Evolutionary conservation across 2,888 invertebrate species (phyloP), one percentile per base, ranked within the genome.

Genomic region (Petrolisthes cinctipes): DNA sequence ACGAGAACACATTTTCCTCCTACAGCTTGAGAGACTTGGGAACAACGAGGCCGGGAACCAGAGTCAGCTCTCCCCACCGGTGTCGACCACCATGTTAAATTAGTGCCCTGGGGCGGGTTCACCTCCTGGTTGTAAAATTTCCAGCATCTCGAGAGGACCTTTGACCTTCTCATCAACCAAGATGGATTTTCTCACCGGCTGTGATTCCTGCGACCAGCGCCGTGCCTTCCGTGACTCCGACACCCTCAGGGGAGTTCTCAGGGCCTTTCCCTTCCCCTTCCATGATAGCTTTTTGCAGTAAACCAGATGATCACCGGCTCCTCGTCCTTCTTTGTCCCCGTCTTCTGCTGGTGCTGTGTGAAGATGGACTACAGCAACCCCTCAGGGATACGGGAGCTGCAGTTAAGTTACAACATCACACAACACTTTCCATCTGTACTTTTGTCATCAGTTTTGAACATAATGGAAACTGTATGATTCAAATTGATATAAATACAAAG

Each of bases 141-240:
- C 78, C 56, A 78, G 79, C 79, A 78, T 85, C 85, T 78, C 68
- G 68, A 11, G 56, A 68, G 78, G n/a, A 53, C 68, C 79, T 85
- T 85, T 78, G 66, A 66, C 78, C 79, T 66, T 23, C 79, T 57
- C 79, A 53, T 79, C 68, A 66, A 51, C 79, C 75, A 68, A 79
- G 79, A 85, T 85, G 54, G 61, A 85, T 85, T 79, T 79, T 85
- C 85, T 85, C 79, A 85, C n/a, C 85, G 54, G 68, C 85, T 85
- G 79, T 85, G 68, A 66, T 79, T 79, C 85, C 85, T 23, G 75
- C 78, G 68, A 54, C 81, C 66, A 37, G 17, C 56, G 53, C 79
- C 76, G 68, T 23, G 20, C 54, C 68, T 79, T 79, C 79, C 85
- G 85, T 85, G 85, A 85, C 85, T 66, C 66, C 79, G 37, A 20